These are phyloP conservation scores for Callyntrura guangdongensis DNA, from an alignment of 2,888 invertebrate genomes.

Conservation along the genomic window DNA sequence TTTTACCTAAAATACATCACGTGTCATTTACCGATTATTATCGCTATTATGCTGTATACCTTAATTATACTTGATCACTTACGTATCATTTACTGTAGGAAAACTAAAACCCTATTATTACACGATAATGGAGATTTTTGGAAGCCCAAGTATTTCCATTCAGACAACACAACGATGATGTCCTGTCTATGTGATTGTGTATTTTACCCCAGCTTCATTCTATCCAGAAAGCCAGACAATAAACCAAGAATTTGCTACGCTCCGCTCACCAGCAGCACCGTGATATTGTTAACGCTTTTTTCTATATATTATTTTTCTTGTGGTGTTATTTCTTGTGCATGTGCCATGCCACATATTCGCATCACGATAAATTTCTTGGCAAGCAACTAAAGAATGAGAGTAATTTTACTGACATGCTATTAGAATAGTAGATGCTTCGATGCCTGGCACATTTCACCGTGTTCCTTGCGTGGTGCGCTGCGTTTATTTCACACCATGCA, in stretches of 20 bases:
- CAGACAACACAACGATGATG: too few species aligned
- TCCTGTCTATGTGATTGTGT: background rate
- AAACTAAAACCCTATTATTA: constrained; percentile 5
- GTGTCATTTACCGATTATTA: constrained; percentile 39
- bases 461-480: constrained; percentile 37
- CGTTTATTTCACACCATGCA: constrained; percentile 42
- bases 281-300: background rate
- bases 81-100: constrained; percentile 20
- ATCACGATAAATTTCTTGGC: constrained; percentile 58
- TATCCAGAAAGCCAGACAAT: background rate
- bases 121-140: too few species aligned
- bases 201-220: background rate
- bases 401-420: constrained; percentile 19
- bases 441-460: constrained; percentile 39
- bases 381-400: constrained; percentile 29
- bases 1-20: constrained; percentile 23
- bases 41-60: constrained; percentile 17
- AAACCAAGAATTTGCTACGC: background rate
- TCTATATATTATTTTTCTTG: background rate
- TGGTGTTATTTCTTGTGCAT: background rate
- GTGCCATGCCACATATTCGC: constrained; percentile 40
- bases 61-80: constrained; percentile 41
- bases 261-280: background rate
- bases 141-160: background rate
- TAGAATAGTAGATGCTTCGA: constrained; percentile 11